phyloP scores from a whole-genome alignment of 64 coral and sea anemone genomes.

The Orbicella faveolata region DNA sequence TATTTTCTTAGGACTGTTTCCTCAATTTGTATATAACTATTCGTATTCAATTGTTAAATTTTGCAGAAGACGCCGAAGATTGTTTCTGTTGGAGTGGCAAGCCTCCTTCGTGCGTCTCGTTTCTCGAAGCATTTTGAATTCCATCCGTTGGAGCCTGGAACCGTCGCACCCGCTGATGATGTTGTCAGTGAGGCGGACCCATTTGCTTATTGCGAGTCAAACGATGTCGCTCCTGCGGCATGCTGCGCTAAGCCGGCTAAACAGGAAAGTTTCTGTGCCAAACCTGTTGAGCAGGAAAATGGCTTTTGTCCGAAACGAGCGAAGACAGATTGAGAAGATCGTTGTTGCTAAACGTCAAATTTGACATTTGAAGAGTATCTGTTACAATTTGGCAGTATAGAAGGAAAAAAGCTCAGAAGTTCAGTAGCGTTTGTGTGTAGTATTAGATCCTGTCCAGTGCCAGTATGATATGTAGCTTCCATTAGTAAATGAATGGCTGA shows the following conservation, averaged over 20 bases:
- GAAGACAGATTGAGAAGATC: not conserved
- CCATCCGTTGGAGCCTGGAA: conserved; percentile 20
- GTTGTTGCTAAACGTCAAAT: not conserved
- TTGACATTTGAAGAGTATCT: no score
- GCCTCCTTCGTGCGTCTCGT: conserved; percentile 38
- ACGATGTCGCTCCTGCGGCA: not conserved
- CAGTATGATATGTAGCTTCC: no score
- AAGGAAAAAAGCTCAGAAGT: no score
- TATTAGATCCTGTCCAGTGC: no score
- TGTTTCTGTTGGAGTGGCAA: conserved; percentile 67
- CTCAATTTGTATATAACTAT: not conserved
- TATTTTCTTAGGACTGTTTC: not conserved
- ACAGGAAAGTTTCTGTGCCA: not conserved
- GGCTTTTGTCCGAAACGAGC: not conserved
- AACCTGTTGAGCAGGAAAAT: not conserved
- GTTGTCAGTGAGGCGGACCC: conserved; percentile 57
- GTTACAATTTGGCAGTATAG: no score
- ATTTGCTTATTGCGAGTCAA: conserved; percentile 47
- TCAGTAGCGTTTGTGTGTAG: no score
- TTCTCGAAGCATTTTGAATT: conserved; percentile 72
- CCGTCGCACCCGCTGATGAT: conserved; percentile 27
- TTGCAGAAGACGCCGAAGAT: conserved; percentile 32
- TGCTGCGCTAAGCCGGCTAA: conserved; percentile 3
- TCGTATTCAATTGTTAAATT: not conserved
- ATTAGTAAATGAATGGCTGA: no score